These are phyloP conservation scores for Parascotia fuliginaria DNA, from an alignment of 2,888 invertebrate species.

Conservation along the genomic window DNA sequence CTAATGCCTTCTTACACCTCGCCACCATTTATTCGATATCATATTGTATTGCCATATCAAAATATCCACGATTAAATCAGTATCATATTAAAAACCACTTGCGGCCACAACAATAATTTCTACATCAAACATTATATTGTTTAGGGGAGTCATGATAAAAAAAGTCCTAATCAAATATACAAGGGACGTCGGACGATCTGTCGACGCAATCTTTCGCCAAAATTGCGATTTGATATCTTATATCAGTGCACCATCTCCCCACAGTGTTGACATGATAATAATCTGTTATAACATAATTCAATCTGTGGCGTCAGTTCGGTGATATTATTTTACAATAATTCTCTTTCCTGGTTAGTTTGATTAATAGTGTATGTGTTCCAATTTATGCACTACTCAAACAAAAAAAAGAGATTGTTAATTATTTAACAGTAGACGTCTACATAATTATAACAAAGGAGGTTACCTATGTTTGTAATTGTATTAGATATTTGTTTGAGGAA, in stretches of 20 bases:
- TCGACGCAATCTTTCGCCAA: constrained; percentile 68
- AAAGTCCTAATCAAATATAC: constrained; percentile 72
- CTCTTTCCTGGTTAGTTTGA: too few species aligned
- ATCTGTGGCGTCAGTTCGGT: constrained; percentile 44
- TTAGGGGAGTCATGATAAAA: constrained; percentile 67
- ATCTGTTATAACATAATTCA: constrained; percentile 52
- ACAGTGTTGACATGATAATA: constrained; percentile 49
- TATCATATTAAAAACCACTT: constrained; percentile 28
- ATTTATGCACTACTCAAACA: too few species aligned
- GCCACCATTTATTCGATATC: too few species aligned
- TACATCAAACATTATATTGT: constrained; percentile 50
- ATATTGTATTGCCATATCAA: background rate
- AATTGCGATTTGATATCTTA: constrained; percentile 80
- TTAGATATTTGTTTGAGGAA: too few species aligned
- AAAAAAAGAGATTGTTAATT: too few species aligned
- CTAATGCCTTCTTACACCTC: too few species aligned
- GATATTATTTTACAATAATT: constrained; percentile 39
- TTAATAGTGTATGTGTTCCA: too few species aligned
- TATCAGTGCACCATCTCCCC: constrained; percentile 50
- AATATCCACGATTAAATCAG: background rate
- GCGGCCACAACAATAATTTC: constrained; percentile 48
- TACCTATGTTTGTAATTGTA: too few species aligned
- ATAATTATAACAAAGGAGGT: too few species aligned
- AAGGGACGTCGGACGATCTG: constrained; percentile 66
- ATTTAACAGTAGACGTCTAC: too few species aligned